Base-by-base conservation (phyloP, 2,888 invertebrate species). In the Drosophila nr. fundita region DNA sequence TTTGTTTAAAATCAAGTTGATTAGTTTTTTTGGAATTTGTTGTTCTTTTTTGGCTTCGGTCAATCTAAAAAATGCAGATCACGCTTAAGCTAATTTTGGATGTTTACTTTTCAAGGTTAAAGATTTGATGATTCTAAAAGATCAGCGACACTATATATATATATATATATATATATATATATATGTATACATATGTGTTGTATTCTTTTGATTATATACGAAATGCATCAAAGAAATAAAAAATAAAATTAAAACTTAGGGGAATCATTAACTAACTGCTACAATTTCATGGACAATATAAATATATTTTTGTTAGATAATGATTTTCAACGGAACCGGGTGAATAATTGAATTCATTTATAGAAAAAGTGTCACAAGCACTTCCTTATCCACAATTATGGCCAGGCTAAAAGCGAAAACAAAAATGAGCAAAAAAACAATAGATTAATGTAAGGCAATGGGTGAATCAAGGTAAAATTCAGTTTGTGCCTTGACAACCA, bases 401-500 rank as follows among this genome's bases (percentile, higher is more conserved):
- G 53, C 34, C 62, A 55, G 10, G 21, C 18, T 36, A 18, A 18
- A 34, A 18, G 34, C 10, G 24, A 36, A 54, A 34, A 15, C 30
- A 18, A 21, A 49, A 38, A 4, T 11, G 1, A 8, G 4, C 49
- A 18, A 18, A 5, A 49, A 45, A 27, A 27, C 38, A 18, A 27
- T 7, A 27, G 21, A 8, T 57, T 27, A n/a, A 24, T 69, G 40
- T 50, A 50, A 67, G 57, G 45, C 57, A 53, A 40, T 27, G n/a
- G 63, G 53, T 64, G 34, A 62, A 57, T 36, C 77, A 78, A 78
- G 81, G 80, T 65, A 61, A 76, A 76, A 27, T 13, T 50, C 21
- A 15, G 7, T 11, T 18, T 27, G 50, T 34, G 65, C 77, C 78
- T 78, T 78, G 78, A 52, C 73, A 80, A 73, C 77, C 77, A 80